These are phyloP conservation scores for Enteromius fasciolatus DNA, from an alignment of 2,797 vertebrate genomes.

Conservation along the genomic window DNA sequence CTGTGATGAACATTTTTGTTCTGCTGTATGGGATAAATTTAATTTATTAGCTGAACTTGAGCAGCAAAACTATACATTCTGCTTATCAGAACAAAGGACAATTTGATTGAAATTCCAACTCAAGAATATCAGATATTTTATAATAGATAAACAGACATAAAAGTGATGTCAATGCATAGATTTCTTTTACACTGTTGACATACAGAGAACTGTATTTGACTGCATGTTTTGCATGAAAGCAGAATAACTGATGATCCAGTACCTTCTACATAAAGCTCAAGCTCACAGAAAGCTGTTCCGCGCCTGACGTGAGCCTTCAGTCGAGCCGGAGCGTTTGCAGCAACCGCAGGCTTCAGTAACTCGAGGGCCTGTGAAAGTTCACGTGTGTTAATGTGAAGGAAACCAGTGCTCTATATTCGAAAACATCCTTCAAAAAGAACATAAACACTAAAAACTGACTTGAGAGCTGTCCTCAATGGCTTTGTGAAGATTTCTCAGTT, in stretches of 20 bases:
- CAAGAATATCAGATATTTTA: neutral
- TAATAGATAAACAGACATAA: neutral
- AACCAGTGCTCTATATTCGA: neutral
- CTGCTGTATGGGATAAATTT: neutral
- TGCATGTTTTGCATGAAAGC: neutral
- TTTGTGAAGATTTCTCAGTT: slow-evolving; percentile 91
- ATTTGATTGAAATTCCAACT: too few relatives aligned
- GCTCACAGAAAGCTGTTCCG: slow-evolving; percentile 89
- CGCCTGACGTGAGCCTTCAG: slow-evolving; percentile 85
- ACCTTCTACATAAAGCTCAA: slow-evolving; percentile 92
- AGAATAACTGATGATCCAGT: slow-evolving; percentile 35
- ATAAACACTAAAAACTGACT: slow-evolving; percentile 70
- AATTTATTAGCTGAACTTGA: neutral
- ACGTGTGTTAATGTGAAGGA: neutral
- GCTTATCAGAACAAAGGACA: neutral
- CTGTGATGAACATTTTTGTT: neutral
- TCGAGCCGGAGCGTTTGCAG: slow-evolving; percentile 83
- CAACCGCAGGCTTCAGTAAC: slow-evolving; percentile 85
- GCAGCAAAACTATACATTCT: neutral
- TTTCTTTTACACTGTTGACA: neutral
- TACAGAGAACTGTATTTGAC: neutral
- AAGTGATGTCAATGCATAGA: neutral
- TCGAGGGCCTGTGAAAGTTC: slow-evolving; percentile 82
- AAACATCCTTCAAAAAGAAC: neutral
- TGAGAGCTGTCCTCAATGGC: slow-evolving; percentile 89